Evolutionary conservation across 2,797 vertebrate species (phyloP).

Genomic region (Sardinella longiceps): DNA sequence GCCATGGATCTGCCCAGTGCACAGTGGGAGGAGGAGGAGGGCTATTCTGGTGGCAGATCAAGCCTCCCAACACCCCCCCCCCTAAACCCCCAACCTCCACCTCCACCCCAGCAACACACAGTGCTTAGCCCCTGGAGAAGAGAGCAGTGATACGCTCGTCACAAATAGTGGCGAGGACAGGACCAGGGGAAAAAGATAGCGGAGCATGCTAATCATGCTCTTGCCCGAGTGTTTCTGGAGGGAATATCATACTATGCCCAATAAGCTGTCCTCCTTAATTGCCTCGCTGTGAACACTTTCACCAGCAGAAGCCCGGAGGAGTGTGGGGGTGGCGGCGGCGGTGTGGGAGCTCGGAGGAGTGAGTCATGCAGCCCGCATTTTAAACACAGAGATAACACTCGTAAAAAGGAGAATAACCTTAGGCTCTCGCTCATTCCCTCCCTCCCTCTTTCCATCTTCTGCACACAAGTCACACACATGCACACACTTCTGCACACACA

Average conservation of each 20-base stretch:
- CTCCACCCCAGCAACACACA: neutral
- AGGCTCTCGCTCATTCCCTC: conserved; percentile 26
- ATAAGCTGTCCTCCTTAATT: conserved; percentile 62
- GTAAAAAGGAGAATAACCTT: conserved; percentile 53
- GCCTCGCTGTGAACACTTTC: conserved; percentile 56
- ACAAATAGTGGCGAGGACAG: conserved; percentile 5
- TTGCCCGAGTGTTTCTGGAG: conserved; percentile 39
- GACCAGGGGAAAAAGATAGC: neutral
- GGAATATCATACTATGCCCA: conserved; percentile 58
- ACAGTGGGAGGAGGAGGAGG: neutral
- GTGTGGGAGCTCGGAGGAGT: neutral
- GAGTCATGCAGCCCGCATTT: conserved; percentile 54
- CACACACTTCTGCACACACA: neutral
- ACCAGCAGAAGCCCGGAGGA: conserved; percentile 44
- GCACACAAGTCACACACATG: neutral
- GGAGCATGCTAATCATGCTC: neutral
- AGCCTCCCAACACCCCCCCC: neutral
- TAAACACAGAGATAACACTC: conserved; percentile 49
- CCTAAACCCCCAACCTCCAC: no score
- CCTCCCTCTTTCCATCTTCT: conserved; percentile 8
- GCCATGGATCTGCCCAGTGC: neutral
- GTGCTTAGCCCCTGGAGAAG: neutral
- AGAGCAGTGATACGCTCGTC: neutral
- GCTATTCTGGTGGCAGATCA: neutral
- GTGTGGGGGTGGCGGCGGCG: neutral